Percentiles rank a stretch among this genome's conserved stretches.
phyloP scores from a whole-genome alignment of 2,888 invertebrate genomes.

The Halictus ligatus region DNA sequence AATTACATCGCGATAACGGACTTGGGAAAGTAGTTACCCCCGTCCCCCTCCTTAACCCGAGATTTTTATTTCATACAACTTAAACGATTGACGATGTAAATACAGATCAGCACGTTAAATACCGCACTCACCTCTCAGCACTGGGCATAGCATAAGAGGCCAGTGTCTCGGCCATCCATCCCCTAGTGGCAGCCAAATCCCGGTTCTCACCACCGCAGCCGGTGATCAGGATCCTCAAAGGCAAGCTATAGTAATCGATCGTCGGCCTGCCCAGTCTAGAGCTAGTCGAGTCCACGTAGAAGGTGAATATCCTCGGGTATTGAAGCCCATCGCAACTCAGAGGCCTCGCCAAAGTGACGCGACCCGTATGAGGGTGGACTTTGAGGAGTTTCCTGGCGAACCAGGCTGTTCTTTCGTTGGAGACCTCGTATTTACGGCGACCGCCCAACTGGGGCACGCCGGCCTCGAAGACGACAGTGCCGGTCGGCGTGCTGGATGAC shows the following conservation, averaged over 20 bases:
- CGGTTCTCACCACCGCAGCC: slow-evolving; percentile 89
- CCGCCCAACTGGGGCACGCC: slow-evolving; percentile 93
- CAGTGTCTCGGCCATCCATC: slow-evolving; percentile 94
- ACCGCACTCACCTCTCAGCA: slow-evolving; percentile 86
- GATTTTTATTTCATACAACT: no score
- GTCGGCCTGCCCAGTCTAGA: slow-evolving; percentile 88
- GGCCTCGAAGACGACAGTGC: slow-evolving; percentile 90
- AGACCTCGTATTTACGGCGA: slow-evolving; percentile 91
- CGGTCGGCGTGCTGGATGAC: slow-evolving; percentile 85
- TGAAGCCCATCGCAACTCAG: slow-evolving; percentile 92
- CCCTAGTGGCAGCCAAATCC: slow-evolving; percentile 90
- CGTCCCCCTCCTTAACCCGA: rapidly evolving
- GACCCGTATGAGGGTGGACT: slow-evolving; percentile 91
- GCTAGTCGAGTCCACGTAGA: slow-evolving; percentile 94
- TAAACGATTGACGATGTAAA: no score
- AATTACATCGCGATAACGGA: slow-evolving; percentile 25
- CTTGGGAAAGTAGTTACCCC: background rate
- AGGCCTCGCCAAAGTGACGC: slow-evolving; percentile 89
- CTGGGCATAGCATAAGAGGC: slow-evolving; percentile 95
- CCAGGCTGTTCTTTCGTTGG: slow-evolving; percentile 92
- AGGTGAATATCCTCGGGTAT: slow-evolving; percentile 93
- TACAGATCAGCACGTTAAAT: no score
- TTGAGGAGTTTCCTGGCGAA: slow-evolving; percentile 92
- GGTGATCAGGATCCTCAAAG: slow-evolving; percentile 90
- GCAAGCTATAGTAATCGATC: slow-evolving; percentile 93